Evolutionary conservation across 2,888 invertebrate species (phyloP), one percentile per base, ranked within the genome.

Genomic region (Entomobrya proxima): DNA sequence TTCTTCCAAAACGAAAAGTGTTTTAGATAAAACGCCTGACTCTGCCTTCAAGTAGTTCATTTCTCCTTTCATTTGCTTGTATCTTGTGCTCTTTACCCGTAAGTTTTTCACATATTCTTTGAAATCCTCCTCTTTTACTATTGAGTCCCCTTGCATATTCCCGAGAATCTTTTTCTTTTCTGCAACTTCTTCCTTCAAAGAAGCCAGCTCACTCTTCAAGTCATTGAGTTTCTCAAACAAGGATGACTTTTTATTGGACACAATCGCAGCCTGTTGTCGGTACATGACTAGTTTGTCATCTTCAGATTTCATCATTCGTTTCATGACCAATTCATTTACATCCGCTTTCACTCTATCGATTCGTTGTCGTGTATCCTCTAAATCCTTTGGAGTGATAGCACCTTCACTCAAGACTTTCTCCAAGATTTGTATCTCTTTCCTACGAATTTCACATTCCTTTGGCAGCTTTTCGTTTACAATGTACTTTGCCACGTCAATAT

Each of bases 71-170:
- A 95, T 95, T 91, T 95, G 94, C 92, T 97, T 97, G 92, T 97
- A 97, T 11, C 95, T 92, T 7, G 95, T 94, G 91, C 96, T 96
- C 91, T 96, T 96, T 75, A 95, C 95, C 84, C 97, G 94, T 87
- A 97, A 92, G 89, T 95, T 95, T 91, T 95, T 95, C 18, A 97
- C 96, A 92, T 97, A 97, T 89, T 95, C 94, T 92, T 97, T 96
- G 91, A 97, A 94, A 92, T 97, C 96, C 87, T 96, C 96, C 32
- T 96, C 96, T 90, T 95, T 94, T 27, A 96, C 93, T 24, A 95
- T 94, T 81, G 95, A 94, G 87, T 95, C 95, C 2, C 95, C 95
- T 58, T 92, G 93, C 40, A 92, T 86, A 76, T 92, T 91, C 88
- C 92, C 91, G 44, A 93, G 91, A 55, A 92, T 91, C 2, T 91